phyloP scores from a whole-genome alignment of 2,888 invertebrate genomes.

The Cremastobaeus sp. region DNA sequence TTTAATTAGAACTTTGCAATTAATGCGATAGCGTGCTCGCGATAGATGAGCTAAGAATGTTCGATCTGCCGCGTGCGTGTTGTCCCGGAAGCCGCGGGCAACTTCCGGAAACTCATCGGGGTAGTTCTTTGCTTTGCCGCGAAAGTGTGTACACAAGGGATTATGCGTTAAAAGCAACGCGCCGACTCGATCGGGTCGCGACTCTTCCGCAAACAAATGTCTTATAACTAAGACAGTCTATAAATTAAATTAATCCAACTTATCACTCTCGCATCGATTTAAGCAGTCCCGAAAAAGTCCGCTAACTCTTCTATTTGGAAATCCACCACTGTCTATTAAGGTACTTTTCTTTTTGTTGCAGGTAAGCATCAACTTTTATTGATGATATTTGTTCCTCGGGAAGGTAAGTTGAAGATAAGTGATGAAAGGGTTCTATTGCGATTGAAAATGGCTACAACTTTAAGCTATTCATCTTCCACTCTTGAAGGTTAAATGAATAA shows the following conservation, averaged over 20 bases:
- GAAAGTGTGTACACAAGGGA: constrained; percentile 62
- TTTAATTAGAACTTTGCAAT: constrained; percentile 65
- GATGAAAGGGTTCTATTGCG: too few species aligned
- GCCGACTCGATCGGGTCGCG: constrained; percentile 44
- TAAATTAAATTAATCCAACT: too few species aligned
- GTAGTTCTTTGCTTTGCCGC: constrained; percentile 51
- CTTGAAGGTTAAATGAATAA: too few species aligned
- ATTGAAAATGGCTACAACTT: too few species aligned
- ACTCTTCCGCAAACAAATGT: constrained; percentile 30
- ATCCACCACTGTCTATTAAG: too few species aligned
- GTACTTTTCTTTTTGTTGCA: constrained; percentile 5
- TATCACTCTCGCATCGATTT: too few species aligned
- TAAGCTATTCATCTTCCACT: too few species aligned
- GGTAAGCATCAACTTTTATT: constrained; percentile 6
- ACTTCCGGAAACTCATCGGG: constrained; percentile 64
- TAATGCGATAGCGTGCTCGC: constrained; percentile 58
- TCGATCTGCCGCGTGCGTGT: constrained; percentile 57
- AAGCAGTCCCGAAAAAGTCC: too few species aligned
- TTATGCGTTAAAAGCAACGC: constrained; percentile 61
- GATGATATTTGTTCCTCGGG: too few species aligned
- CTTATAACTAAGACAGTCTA: constrained; percentile 1
- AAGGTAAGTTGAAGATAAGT: too few species aligned
- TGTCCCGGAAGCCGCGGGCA: constrained; percentile 64
- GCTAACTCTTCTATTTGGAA: too few species aligned
- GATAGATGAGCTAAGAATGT: constrained; percentile 49